Evolutionary conservation across 2,113 vertebrate genomes (phyloP), one percentile per base, ranked within the genome.

Genomic region (Oryzias celebensis): DNA sequence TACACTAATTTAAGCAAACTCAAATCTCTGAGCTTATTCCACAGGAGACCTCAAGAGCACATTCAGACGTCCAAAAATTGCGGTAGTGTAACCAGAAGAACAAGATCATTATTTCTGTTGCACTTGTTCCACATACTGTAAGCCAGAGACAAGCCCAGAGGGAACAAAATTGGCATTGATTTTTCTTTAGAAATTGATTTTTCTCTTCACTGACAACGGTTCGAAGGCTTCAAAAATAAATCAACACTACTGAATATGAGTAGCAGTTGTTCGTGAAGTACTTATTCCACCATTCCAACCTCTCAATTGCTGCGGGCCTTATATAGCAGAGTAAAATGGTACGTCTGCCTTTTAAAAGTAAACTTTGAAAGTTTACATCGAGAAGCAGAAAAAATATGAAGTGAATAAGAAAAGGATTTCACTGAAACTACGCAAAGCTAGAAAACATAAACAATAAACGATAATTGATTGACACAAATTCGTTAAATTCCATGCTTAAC

Each of bases 101-200:
- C 79, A 83, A 78, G 65, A 84, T 83, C 73, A 80, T 84, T 87
- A 87, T 82, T 85, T 87, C 78, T 74, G 85, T 82, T 66, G 77
- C 84, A 83, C 83, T 87, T 82, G 78, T 82, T 89, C 81, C 64
- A 78, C 81, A 85, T 67, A 84, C 68, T 83, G 71, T 75, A 80
- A 81, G 81, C 59, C 75, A 69, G 65, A 82, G 71, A 80, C 78
- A 58, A 65, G 74, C 54, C 68, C 67, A 57, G 63, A 84, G 80
- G 78, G 75, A 77, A 74, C 52, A 71, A 81, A 88, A 88, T 89
- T 88, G 81, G 64, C 83, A 88, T 89, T 85, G 87, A 89, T 89
- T 88, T 88, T 83, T 81, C 78, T 83, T 88, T 78, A 85, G 76
- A 85, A 88, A 87, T 84, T 61, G 85, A 90, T 86, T 85, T 88